Evolutionary conservation across 1,140 invertebrate genomes (phyloP), one percentile per base, ranked within the genome.

Genomic region (Drosophila watanabei): DNA sequence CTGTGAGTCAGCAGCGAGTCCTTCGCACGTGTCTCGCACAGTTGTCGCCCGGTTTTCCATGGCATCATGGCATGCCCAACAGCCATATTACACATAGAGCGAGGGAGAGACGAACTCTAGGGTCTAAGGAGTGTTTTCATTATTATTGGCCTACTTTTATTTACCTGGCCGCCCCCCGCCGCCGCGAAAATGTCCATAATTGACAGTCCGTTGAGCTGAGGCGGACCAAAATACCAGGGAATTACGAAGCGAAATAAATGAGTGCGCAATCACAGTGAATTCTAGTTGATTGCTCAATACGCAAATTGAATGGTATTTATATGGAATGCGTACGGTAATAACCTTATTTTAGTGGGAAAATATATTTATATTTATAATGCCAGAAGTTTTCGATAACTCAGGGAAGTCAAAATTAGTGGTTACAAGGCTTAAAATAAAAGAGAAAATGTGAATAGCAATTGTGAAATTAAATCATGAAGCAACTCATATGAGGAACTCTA

Each of bases 281-380:
- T 81, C 20, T 57, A 89, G 75, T 89, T 81, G 85, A 90, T 89
- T 88, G 80, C 85, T 85, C 78, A 79, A 88, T 81, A 78, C 66
- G 59, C 57, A 75, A 80, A 73, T 81, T 80, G 63, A 52, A 51
- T 43, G 49, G 35, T 61, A 73, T 73, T 73, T 60, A 73, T 73
- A 48, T 14, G 51, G 6, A 60, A 30, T 24, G 30, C 11, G n/a
- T 24, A 20, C 2, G 2, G 32, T 33, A 39, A 32, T 65, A 16
- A 10, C 32, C 61, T n/a, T 3, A 28, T 33, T 64, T 18, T 8
- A 1, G 18, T 8, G 6, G 3, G 10, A 13, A 0, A 13, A 43
- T 14, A n/a, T 39, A n/a, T n/a, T 20, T 39, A 37, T 10, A 1
- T 35, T 14, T 24, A 0, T 14, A 35, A 20, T 35, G 5, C 16